Evolutionary conservation across 2,797 vertebrate genomes (phyloP), one percentile per base, ranked within the genome.

Genomic region (Sardinella longiceps): DNA sequence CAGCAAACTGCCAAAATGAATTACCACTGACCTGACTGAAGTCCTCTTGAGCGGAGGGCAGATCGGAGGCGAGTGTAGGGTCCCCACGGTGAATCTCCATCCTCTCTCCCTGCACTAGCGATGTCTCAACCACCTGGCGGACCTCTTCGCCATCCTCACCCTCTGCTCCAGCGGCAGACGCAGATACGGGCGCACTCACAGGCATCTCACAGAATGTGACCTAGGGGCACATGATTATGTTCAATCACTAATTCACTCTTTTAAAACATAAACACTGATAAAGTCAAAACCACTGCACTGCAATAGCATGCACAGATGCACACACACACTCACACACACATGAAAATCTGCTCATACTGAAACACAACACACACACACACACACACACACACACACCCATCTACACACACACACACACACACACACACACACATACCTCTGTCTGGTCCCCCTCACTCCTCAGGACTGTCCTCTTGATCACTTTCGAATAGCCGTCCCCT

Each of bases 21-120:
- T 60, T 23, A 12, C 10, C 11, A 50, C 92, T 86, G 84, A 99
- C 98, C 97, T 98, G 93, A 93, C 96, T 95, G 83, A 98, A 97
- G 94, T 98, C 97, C 30, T 97, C 96, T 91, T 95, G 95, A 92
- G 97, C 95, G 85, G 96, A 95, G 0, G 97, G 96, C 66, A 98
- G 96, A 91, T 97, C 96, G 86, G 93, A 92, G 80, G 96, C 93
- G 92, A 97, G 90, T 80, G 94, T 94, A 25, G 92, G 85, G 90
- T 98, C 96, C 82, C 97, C 97, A 3, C 95, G 92, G 37, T 94
- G 96, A 70, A 95, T 96, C 92, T 96, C 93, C 46, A 87, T 95
- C 89, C 96, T 94, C 90, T 98, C 95, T 77, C 96, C 96, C 1
- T 95, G 95, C 60, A 97, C 92, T 86, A 96, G 82, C 0, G 92